phyloP scores from a whole-genome alignment of 2,797 vertebrate genomes.

The Menidia menidia region DNA sequence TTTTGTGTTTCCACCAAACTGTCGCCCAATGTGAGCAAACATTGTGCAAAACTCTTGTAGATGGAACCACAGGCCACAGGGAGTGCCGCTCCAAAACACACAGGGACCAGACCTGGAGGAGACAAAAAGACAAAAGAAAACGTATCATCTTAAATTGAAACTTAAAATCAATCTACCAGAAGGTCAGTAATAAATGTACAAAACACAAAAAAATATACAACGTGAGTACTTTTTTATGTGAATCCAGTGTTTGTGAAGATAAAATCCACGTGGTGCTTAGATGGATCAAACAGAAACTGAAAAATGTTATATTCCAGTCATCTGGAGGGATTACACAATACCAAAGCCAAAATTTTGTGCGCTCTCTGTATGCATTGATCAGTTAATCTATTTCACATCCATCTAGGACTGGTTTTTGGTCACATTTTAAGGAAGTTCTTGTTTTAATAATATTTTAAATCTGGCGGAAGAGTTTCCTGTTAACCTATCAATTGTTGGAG shows the following conservation, averaged over 20 bases:
- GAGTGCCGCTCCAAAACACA: constrained; percentile 68
- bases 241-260: constrained; percentile 18
- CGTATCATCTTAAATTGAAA: not conserved
- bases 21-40: constrained; percentile 92
- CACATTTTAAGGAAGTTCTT: not conserved
- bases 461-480: not conserved
- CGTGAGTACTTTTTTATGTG: constrained; percentile 23
- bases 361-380: constrained; percentile 39
- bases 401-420: not conserved
- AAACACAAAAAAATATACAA: not conserved
- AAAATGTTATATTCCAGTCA: constrained; percentile 61
- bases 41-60: constrained; percentile 93
- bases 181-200: not conserved
- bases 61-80: constrained; percentile 86
- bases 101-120: constrained; percentile 61
- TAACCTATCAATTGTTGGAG: not conserved
- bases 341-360: constrained; percentile 51
- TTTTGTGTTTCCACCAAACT: constrained; percentile 85
- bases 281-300: constrained; percentile 62
- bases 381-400: constrained; percentile 24
- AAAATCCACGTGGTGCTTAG: constrained; percentile 39
- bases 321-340: constrained; percentile 67
- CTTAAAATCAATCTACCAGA: no score
- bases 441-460: not conserved
- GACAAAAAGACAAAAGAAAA: constrained; percentile 7